Conservation (phyloP, 2,797 vertebrate species). For the Forpus xanthops region DNA sequence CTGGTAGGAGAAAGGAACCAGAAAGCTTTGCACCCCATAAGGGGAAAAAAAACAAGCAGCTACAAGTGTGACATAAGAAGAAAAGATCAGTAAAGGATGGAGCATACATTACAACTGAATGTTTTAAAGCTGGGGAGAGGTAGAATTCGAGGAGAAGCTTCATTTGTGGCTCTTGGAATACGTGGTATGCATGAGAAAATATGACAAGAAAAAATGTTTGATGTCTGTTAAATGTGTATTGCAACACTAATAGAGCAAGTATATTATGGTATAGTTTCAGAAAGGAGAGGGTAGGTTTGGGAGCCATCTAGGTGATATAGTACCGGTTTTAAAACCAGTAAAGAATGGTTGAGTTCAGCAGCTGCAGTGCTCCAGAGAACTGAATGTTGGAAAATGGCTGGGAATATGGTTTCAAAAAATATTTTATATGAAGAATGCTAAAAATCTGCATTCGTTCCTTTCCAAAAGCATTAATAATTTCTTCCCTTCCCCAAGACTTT, state of each 20-base stretch:
- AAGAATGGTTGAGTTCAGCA: neutral
- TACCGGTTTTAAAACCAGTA: neutral
- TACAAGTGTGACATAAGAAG: neutral
- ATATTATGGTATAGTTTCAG: neutral
- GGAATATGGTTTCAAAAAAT: neutral
- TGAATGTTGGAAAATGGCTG: neutral
- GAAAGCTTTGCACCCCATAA: neutral
- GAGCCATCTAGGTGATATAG: neutral
- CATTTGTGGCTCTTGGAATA: neutral
- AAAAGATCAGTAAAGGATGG: neutral
- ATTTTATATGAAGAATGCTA: neutral
- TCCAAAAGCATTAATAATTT: neutral
- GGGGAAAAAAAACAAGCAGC: accelerated
- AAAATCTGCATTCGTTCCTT: neutral
- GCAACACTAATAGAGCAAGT: neutral
- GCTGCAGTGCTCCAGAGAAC: neutral
- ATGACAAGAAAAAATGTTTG: neutral
- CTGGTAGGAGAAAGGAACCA: neutral
- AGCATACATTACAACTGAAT: neutral
- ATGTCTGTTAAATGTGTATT: neutral
- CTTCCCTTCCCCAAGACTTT: neutral
- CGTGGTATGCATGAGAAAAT: neutral
- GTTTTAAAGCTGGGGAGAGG: neutral
- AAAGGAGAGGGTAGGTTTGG: neutral
- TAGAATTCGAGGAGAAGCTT: neutral